phyloP scores from a whole-genome alignment of 2,888 invertebrate genomes.

The Scaeva pyrastri region DNA sequence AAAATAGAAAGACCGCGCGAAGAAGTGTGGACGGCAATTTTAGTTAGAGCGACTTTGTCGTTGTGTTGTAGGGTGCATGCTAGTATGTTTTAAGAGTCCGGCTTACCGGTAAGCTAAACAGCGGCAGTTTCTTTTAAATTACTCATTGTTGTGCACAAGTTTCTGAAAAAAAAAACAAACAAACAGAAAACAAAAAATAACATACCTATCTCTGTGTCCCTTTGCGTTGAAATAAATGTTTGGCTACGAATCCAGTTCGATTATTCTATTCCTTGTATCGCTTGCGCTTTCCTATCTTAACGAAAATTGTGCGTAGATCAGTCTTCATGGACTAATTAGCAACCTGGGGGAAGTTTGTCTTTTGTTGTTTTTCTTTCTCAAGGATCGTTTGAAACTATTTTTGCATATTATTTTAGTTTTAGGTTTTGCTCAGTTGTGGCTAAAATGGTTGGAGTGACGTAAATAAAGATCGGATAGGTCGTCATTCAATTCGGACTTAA shows the following conservation, averaged over 20 bases:
- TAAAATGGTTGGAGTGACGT: no score
- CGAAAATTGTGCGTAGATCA: conserved; percentile 60
- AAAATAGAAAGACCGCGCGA: conserved; percentile 63
- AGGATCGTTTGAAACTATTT: no score
- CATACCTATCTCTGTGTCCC: conserved; percentile 1
- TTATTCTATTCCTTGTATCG: conserved; percentile 46
- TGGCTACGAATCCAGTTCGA: conserved; percentile 65
- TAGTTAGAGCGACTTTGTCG: conserved; percentile 21
- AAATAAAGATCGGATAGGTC: no score
- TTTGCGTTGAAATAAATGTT: conserved; percentile 47
- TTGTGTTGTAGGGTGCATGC: conserved; percentile 65
- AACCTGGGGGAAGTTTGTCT: no score
- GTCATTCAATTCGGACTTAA: no score
- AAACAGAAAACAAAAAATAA: no score
- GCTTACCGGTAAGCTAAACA: conserved; percentile 70
- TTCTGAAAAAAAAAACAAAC: conserved; percentile 14
- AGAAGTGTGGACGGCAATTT: conserved; percentile 43
- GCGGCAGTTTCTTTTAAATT: conserved; percentile 34
- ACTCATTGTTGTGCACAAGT: conserved; percentile 59
- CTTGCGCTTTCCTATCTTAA: conserved; percentile 49
- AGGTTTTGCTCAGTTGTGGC: no score
- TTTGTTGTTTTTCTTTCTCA: no score
- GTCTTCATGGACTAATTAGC: background rate
- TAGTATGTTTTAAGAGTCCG: conserved; percentile 64
- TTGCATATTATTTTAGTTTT: no score